These are phyloP conservation scores for Petrolisthes cinctipes DNA, from an alignment of 2,888 invertebrate genomes.

Conservation along the genomic window DNA sequence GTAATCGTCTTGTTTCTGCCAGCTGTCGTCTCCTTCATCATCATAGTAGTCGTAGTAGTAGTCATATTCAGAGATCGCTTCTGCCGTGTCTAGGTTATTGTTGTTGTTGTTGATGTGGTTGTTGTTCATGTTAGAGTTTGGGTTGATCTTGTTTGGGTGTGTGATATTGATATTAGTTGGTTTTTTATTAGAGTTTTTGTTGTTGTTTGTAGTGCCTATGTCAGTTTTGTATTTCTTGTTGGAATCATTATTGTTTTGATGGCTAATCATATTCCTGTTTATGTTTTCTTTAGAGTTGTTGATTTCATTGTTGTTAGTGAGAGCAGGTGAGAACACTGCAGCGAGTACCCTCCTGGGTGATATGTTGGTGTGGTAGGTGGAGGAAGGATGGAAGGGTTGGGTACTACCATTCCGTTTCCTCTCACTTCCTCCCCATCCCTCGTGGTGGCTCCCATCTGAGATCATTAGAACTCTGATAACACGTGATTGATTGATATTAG, in stretches of 20 bases:
- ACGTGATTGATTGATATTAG: no score
- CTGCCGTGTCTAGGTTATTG: no score
- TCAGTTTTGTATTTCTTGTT: neutral
- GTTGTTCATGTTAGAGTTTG: neutral
- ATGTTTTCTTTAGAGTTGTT: neutral
- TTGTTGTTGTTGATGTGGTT: neutral
- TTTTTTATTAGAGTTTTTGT: neutral
- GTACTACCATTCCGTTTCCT: no score
- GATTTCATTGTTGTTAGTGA: neutral
- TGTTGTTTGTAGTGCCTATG: no score
- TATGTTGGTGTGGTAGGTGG: no score
- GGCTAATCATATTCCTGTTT: neutral
- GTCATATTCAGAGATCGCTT: neutral
- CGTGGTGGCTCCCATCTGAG: no score
- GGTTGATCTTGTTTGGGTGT: neutral
- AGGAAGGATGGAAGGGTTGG: no score
- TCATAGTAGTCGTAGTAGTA: neutral
- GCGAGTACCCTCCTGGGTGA: no score
- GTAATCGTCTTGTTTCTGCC: constrained; percentile 33
- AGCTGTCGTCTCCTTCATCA: neutral
- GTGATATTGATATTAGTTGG: neutral
- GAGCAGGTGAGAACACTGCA: neutral
- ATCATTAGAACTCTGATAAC: no score
- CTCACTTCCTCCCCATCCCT: no score
- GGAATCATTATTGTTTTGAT: neutral